A percentile compares a stretch with the other conserved stretches of the same genome.
phyloP scores from a whole-genome alignment of 35 echinoderm and acorn worm genomes.

The Amphiura filiformis region DNA sequence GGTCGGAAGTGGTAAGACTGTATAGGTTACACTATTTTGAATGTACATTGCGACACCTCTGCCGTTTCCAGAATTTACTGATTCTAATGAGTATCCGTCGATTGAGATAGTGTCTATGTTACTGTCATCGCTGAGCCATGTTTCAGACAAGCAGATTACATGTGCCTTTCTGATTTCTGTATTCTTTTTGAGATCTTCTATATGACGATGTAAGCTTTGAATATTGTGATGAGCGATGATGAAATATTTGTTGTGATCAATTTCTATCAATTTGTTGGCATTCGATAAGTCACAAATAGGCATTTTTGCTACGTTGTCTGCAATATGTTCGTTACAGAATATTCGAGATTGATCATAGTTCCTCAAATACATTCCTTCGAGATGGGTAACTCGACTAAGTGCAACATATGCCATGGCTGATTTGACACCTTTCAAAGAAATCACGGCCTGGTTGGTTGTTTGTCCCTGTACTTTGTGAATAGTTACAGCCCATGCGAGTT shows the following conservation, averaged over 20 bases:
- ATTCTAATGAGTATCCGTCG: background rate
- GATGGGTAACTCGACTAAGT: slow-evolving; percentile 21
- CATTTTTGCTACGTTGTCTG: background rate
- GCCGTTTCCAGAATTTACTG: background rate
- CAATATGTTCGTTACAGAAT: background rate
- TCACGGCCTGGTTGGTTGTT: slow-evolving; percentile 28
- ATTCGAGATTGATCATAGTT: background rate
- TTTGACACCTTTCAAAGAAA: slow-evolving; percentile 16
- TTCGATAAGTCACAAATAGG: background rate
- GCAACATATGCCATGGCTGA: slow-evolving; percentile 48
- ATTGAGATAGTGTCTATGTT: background rate
- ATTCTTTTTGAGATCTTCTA: background rate
- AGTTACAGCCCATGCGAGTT: slow-evolving; percentile 43
- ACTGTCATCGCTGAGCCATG: slow-evolving; percentile 19
- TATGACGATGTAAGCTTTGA: background rate
- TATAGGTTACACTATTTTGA: background rate
- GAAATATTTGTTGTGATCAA: background rate
- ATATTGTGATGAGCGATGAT: slow-evolving; percentile 2
- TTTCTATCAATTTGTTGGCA: background rate
- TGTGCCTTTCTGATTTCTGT: background rate
- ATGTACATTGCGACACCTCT: background rate
- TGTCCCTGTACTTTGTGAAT: slow-evolving; percentile 39
- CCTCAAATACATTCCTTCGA: slow-evolving; percentile 19
- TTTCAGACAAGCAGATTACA: slow-evolving; percentile 36
- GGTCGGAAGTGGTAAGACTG: background rate